Base-by-base conservation (phyloP, 2,113 vertebrate species). In the Epinephelus lanceolatus region DNA sequence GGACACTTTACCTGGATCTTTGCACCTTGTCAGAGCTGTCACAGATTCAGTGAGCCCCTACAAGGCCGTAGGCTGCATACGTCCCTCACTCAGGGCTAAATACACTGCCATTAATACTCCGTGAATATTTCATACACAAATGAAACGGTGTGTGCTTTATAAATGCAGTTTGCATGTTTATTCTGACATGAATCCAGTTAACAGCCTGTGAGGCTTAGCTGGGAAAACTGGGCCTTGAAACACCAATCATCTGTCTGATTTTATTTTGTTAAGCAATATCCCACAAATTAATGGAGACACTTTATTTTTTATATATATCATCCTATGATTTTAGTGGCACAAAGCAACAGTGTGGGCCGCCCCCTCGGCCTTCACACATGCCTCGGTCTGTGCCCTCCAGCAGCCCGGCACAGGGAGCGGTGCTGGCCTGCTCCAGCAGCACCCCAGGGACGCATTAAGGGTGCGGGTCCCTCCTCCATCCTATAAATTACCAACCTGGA, bases 361-460 rank as follows among this genome's bases (percentile, higher is more conserved):
- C 40, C 37, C 60, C 19, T 76, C 57, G 71, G 78, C 79, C 86
- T 84, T 60, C 85, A 76, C 65, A 25, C 68, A 74, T 65, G 83
- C 85, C 88, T 80, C 80, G 73, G 71, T 71, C 67, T 86, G 92
- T 80, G 87, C 86, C 78, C 76, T 88, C 73, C 86, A 87, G 93
- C 78, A 90, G 90, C 30, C 88, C 91, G 76, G 89, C 71, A 7
- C 78, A 59, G 61, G 68, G 52, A 79, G 77, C 72, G 71, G 72
- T 40, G 86, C 90, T 53, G 83, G 73, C 71, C 89, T 81, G 78
- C 72, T 62, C 37, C 84, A 74, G 82, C 62, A 80, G 83, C 70
- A 88, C 94, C 89, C 94, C 47, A 40, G 93, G 91, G 95, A 83
- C 85, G 75, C 81, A 89, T 92, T 91, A 88, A 33, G 71, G 86